These are phyloP conservation scores for Montipora cactus DNA, from an alignment of 64 coral and sea anemone genomes.

Conservation along the genomic window DNA sequence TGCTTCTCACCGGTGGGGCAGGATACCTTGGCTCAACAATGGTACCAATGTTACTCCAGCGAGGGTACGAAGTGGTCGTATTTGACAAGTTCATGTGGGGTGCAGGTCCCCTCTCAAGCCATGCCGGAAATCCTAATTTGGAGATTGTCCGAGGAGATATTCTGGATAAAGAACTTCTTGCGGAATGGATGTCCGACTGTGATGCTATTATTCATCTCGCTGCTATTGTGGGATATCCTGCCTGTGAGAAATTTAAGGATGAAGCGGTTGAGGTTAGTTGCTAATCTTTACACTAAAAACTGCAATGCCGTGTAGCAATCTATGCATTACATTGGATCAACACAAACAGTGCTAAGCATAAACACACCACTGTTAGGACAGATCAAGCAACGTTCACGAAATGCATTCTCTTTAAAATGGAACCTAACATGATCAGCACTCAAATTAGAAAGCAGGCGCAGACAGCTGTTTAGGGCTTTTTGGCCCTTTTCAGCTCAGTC, in stretches of 20 bases:
- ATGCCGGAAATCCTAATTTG: slow-evolving; percentile 72
- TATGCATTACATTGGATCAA: no score
- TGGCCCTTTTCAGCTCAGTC: no score
- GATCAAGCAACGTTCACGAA: no score
- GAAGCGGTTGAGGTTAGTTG: slow-evolving; percentile 22
- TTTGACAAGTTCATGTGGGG: slow-evolving; percentile 94
- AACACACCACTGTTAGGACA: no score
- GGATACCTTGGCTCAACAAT: slow-evolving; percentile 95
- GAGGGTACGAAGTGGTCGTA: slow-evolving; percentile 76
- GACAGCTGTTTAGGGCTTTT: no score
- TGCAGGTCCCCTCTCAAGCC: slow-evolving; percentile 45
- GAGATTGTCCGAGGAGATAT: slow-evolving; percentile 89
- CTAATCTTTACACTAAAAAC: no score
- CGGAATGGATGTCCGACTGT: slow-evolving; percentile 68
- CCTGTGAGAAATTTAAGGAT: slow-evolving; percentile 77
- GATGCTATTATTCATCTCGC: slow-evolving; percentile 94
- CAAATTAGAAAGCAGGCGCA: no score
- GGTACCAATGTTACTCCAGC: slow-evolving; percentile 82
- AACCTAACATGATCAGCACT: no score
- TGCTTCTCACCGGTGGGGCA: slow-evolving; percentile 93
- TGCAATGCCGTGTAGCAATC: no score
- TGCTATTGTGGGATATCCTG: slow-evolving; percentile 96
- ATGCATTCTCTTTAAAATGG: no score
- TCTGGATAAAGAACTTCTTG: slow-evolving; percentile 73
- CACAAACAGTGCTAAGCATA: no score